Evolutionary conservation across 2,797 vertebrate genomes (phyloP), one percentile per base, ranked within the genome.

Genomic region (Anguilla pacifica): DNA sequence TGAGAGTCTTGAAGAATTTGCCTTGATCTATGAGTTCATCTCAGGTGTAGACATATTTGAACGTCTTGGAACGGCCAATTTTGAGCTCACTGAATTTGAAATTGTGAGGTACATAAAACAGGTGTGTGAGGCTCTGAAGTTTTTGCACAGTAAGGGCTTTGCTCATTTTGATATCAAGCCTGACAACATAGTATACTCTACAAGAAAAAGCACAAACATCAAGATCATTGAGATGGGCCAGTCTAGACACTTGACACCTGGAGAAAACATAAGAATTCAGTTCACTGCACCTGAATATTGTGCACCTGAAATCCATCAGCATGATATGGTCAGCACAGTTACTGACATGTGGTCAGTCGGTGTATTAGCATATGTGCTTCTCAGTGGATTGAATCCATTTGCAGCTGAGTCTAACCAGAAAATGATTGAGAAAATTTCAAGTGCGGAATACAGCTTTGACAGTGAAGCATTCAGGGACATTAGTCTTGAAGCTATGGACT

Each of bases 291-390:
- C 98, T 79, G 99, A 99, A 90, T 99, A 99, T 93, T 99, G 93
- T 55, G 99, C 97, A 0, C 98, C 99, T 86, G 99, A 99, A 95
- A 93, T 99, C 90, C 99, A 99, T 92, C 98, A 95, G 57, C 97
- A 98, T 87, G 98, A 99, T 89, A 91, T 98, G 74, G 96, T 99
- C 92, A 97, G 96, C 88, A 96, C 98, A 89, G 97, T 97, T 88
- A 99, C 97, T 3, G 99, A 99, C 88, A 99, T 99, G 99, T 99
- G 99, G 99, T 98, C 99, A 87, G 96, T 99, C 86, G 99, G 99
- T 92, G 97, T 97, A 13, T 91, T 99, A 92, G 96, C 97, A 9
- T 99, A 98, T 9, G 95, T 99, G 92, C 95, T 99, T 43, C 96
- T 99, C 86, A 97, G 98, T 90, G 99, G 99, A 86, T 94, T 98